Conservation (phyloP, 1,140 invertebrate genomes). For the Brachionus plicatilis region DNA sequence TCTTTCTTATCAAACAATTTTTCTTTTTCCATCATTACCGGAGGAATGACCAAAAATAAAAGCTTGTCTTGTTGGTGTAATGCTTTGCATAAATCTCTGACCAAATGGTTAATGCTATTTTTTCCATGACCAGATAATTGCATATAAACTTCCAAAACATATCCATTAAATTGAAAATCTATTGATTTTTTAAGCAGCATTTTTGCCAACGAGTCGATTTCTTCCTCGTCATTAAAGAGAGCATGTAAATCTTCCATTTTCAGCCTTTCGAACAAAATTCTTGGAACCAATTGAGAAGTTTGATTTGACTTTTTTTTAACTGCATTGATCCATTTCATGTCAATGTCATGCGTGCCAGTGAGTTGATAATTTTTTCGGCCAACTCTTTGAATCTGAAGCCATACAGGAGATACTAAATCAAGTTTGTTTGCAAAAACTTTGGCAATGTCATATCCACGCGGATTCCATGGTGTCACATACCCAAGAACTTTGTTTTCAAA, state of each 20-base stretch:
- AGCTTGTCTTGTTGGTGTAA: not conserved
- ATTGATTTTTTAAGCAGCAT: not conserved
- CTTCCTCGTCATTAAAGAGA: conserved; percentile 42
- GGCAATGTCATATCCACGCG: conserved; percentile 83
- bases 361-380: conserved; percentile 58
- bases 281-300: conserved; percentile 52
- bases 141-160: conserved; percentile 80
- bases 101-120: conserved; percentile 46
- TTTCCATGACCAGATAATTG: conserved; percentile 67
- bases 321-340: conserved; percentile 66
- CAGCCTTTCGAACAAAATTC: conserved; percentile 55
- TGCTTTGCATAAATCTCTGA: not conserved
- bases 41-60: conserved; percentile 76
- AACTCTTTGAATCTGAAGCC: conserved; percentile 72
- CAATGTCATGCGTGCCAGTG: conserved; percentile 61
- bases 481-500: conserved; percentile 27
- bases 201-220: conserved; percentile 48
- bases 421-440: conserved; percentile 84
- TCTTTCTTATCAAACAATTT: conserved; percentile 67
- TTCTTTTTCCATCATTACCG: conserved; percentile 59
- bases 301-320: conserved; percentile 35
- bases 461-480: conserved; percentile 67
- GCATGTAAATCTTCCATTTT: conserved; percentile 51
- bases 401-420: conserved; percentile 82
- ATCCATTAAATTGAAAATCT: conserved; percentile 66